Base-by-base conservation (phyloP, 1,140 invertebrate genomes). In the Magallana gigas region DNA sequence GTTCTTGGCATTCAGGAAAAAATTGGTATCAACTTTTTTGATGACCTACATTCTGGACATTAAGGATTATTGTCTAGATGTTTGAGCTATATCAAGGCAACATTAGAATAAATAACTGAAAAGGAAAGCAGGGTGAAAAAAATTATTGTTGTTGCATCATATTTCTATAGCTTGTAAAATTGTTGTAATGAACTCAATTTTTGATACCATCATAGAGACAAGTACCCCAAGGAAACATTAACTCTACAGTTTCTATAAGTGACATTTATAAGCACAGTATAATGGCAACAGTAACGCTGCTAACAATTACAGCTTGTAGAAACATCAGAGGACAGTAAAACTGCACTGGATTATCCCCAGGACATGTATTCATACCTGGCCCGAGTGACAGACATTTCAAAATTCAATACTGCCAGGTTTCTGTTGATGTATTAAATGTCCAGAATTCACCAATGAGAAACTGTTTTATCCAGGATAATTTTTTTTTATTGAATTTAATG, bases 291-390 rank as follows among this genome's bases (percentile, higher is more conserved):
- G 23, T 76, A 76, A 76, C 68, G 29, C 11, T 9, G 11, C 18
- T 29, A 76, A 71, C 68, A 71, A 71, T 71, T 71, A 71, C 12
- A 23, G 68, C 68, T 48, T 76, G 9, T 36, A 36, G 68, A 48
- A 76, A 76, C 68, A 76, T 76, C 68, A 29, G 36, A 76, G 68
- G 68, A 18, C 68, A 76, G 23, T 76, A 9, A 29, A 76, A 62
- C n/a, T 62, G 14, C n/a, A 12, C n/a, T n/a, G 14, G 60, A 9
- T 76, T 76, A 76, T 76, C 68, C 14, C 12, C 3, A 76, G 68
- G 68, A 18, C 5, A 29, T 8, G 36, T 76, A 29, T 76, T 29
- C 68, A 18, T 29, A 29, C 36, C 68, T 12, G 36, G 23, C 68
- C 23, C 23, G 12, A 23, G 23, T 76, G 6, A 62, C 14, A 62